Evolutionary conservation across 2,797 vertebrate species (phyloP), one percentile per base, ranked within the genome.

Genomic region (Pipistrellus nathusii): DNA sequence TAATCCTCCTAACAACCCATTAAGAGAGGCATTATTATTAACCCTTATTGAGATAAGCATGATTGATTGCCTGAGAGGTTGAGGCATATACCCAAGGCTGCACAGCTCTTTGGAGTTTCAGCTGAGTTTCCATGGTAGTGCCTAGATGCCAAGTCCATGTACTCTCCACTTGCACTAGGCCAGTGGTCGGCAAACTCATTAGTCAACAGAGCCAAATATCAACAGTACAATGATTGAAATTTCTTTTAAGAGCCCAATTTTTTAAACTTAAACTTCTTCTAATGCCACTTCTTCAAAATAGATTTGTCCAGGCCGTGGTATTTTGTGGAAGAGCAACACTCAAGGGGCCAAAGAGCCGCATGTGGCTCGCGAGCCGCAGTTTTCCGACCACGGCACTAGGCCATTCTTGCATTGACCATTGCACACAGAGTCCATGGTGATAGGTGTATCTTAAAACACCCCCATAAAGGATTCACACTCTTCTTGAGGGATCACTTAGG

Each of bases 1-100:
- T 90, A 92, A 53, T 32, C 59, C 30, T 95, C 72, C 25, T 38
- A 81, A 51, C 20, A 75, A 59, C 27, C 41, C 35, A 46, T 7
- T 44, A 32, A 81, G 6, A 75, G 32, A 88, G 17, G 4, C 38
- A 21, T 23, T 41, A 25, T 38, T 53, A n/a, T 35, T 18, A 18
- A 23, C 12, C 27, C 20, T 69, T 51, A 21, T 8, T 48, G 86
- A 94, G 57, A 30, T 12, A 7, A 48, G 7, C 32, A 3, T 59
- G 48, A 38, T 6, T 38, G 6, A 38, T 17, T 68, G 2, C 48
- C 62, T 32, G 73, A 76, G 75, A 88, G 15, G 35, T 0, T 9
- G 8, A 41, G 59, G 1, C 51, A 30, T 9, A 44, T 13, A 27
- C 44, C 51, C 30, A 27, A 57, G 68, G 68, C 35, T 46, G 38